Base-by-base conservation (phyloP, 2,113 vertebrate species). In the Silurus glanis region DNA sequence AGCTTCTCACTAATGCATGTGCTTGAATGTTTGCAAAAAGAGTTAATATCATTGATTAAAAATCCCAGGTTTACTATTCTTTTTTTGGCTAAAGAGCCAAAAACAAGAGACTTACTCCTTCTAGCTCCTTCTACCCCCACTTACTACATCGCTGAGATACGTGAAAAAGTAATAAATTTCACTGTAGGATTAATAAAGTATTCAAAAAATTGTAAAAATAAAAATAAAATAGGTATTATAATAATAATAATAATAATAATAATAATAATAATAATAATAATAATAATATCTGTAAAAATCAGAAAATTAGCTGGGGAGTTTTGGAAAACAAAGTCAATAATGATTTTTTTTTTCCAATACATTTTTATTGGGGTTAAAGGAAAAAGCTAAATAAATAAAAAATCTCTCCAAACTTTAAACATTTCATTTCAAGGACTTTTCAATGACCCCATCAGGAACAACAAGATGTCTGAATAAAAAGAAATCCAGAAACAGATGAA, bases 81-180 rank as follows among this genome's bases (percentile, higher is more conserved):
- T 83, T 78, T 58, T 23, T 37, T 37, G 37, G 62, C 79, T 69
- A 59, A 61, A 80, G 81, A 80, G 64, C 78, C 75, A 71, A 82
- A 66, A 83, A 83, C 56, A 72, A 80, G n/a, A 81, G 58, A 59
- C 64, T 79, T 47, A 45, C 21, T 82, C 69, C 19, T 9, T 66
- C 53, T 23, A 37, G 37, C 37, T 81, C 55, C 58, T 47, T 56
- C 61, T 74, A 55, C n/a, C 55, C 19, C 58, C 25, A 61, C 85
- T 67, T 69, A 37, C 37, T 37, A 37, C 37, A 37, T 37, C 37
- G 37, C 37, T 37, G 37, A 2, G 37, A 37, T 37, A 37, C 37
- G 37, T 2, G 37, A 3, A 37, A 37, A 37, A 37, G 37, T 37
- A 37, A 2, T 37, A 37, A 37, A 37, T 37, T 37, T 37, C 37